Base-by-base conservation (phyloP, 1,140 invertebrate species). In the Mesaphorura yosii region DNA sequence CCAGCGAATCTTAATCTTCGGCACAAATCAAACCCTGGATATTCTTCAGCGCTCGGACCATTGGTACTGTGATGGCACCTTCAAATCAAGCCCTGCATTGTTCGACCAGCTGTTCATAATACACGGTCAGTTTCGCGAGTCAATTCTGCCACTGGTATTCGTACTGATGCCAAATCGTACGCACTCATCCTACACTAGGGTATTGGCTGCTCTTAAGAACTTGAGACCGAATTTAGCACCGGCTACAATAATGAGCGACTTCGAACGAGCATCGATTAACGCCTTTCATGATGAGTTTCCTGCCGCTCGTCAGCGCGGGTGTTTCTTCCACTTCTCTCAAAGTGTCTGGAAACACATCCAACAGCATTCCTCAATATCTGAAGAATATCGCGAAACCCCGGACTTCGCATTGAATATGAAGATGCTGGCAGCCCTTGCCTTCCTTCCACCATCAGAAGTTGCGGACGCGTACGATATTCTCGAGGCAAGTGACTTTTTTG, bases 291-390 rank as follows among this genome's bases (percentile, higher is more conserved):
- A 1, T 1, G 29, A 15, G 1, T 56, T 51, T 28, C 47, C 54
- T 10, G 28, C 26, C 28, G 25, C 17, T 1, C 2, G 5, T n/a
- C 12, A 10, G 15, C 12, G 54, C 1, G 54, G 47, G 15, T 56
- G 47, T 37, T 52, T 37, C 27, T 56, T 56, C 41, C 48, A 56
- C 25, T 56, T 56, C n/a, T 14, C 17, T 45, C 54, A 51, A 38
- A 17, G 14, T 45, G 2, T 56, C 3, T 56, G 41, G 48, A 27
- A 31, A 10, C 14, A 39, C 2, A 37, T 56, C 27, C 48, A 51
- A 31, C 31, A 34, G n/a, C 10, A 34, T 10, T n/a, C 31, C 10
- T 10, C 10, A 10, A 34, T 34, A 10, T 34, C n/a, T 10, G 10
- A 34, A 10, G n/a, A 34, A n/a, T 34, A 34, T n/a, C 10, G n/a